Percentiles rank a stretch among this genome's conserved stretches.
Evolutionary conservation across 2,888 invertebrate species (phyloP).

Genomic region (Acleris cristana): DNA sequence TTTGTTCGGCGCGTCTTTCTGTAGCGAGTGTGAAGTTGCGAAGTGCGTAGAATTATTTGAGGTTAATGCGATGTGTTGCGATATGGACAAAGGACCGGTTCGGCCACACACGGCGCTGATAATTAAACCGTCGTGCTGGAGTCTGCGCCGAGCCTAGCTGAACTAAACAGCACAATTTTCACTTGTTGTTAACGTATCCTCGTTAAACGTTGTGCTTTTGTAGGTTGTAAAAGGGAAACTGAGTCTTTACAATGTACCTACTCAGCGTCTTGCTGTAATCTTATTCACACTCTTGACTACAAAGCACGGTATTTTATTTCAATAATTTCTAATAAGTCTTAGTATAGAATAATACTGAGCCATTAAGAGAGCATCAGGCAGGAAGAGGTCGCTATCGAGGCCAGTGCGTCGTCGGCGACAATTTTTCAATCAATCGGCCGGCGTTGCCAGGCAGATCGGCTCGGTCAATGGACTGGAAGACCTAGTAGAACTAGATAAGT

Average conservation of each 20-base stretch:
- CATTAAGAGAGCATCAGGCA: constrained; percentile 56
- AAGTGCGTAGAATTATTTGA: constrained; percentile 38
- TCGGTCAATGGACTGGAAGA: constrained; percentile 13
- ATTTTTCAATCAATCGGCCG: constrained; percentile 73
- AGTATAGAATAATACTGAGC: constrained; percentile 2
- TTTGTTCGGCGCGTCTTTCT: constrained; percentile 17
- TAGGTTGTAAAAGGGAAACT: constrained; percentile 36
- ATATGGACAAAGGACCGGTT: constrained; percentile 41
- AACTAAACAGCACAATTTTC: constrained; percentile 54
- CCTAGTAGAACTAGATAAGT: constrained; percentile 7
- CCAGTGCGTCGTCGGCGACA: constrained; percentile 59
- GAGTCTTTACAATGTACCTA: constrained; percentile 27
- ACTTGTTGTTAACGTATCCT: constrained; percentile 55
- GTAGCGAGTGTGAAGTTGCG: constrained; percentile 38
- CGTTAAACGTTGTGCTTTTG: constrained; percentile 45
- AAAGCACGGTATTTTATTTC: too few relatives aligned
- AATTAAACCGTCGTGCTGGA: constrained; percentile 52
- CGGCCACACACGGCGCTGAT: constrained; percentile 60
- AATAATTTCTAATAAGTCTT: too few relatives aligned
- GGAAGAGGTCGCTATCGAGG: constrained; percentile 59
- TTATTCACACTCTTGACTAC: too few relatives aligned
- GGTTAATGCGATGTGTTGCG: constrained; percentile 24
- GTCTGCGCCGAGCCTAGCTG: constrained; percentile 12
- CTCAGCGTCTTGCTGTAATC: not conserved
- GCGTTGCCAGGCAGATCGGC: constrained; percentile 40